A percentile compares a stretch with the other conserved stretches of the same genome.
Conservation (phyloP, 1,140 invertebrate species). For the Neuroterus valhalla region DNA sequence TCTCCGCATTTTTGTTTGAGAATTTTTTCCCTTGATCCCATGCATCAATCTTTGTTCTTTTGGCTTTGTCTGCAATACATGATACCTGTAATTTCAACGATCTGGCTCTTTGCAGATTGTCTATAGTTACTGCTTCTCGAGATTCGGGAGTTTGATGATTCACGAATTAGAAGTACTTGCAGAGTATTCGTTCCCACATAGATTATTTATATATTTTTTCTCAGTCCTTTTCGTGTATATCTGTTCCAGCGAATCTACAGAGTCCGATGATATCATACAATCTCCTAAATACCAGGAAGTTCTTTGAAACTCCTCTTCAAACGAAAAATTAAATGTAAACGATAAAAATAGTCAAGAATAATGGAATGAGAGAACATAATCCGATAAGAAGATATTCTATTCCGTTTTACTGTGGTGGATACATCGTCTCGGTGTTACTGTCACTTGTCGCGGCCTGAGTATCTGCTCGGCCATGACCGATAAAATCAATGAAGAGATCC, state of each 20-base stretch:
- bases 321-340: neutral
- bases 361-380: neutral
- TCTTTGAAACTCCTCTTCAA: neutral
- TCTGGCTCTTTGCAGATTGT: neutral
- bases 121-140: neutral
- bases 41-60: conserved; percentile 43
- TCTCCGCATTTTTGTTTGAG: neutral
- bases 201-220: too few species aligned
- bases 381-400: conserved; percentile 15
- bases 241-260: too few species aligned
- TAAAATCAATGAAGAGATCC: conserved; percentile 28
- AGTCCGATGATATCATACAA: too few species aligned
- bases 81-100: conserved; percentile 3
- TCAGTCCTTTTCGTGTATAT: too few species aligned
- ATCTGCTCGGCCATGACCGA: conserved; percentile 7
- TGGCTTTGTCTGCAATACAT: neutral
- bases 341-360: conserved; percentile 15
- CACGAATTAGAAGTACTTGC: neutral
- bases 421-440: neutral
- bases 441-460: conserved; percentile 10
- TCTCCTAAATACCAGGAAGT: too few species aligned
- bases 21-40: conserved; percentile 8
- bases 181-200: neutral
- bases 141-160: conserved; percentile 5
- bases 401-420: neutral